Evolutionary conservation across 2,888 invertebrate species (phyloP).

Genomic region (Clitarchus hookeri): DNA sequence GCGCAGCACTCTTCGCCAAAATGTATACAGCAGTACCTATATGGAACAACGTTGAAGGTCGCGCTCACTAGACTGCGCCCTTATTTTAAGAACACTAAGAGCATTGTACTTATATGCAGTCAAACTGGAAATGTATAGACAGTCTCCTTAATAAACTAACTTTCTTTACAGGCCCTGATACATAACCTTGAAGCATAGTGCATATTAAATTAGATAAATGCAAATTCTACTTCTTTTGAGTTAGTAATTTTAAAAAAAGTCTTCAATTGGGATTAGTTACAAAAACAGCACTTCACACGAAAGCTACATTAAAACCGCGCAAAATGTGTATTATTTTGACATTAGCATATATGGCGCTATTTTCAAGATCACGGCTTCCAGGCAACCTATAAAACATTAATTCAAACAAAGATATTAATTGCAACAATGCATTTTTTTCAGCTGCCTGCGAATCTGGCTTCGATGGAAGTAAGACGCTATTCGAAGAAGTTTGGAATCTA

Average conservation of each 20-base stretch:
- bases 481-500: not conserved
- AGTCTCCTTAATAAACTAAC: not conserved
- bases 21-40: too few species aligned
- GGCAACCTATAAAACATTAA: not conserved
- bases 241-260: not conserved
- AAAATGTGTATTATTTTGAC: not conserved
- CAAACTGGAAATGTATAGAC: not conserved
- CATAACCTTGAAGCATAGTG: not conserved
- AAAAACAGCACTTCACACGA: not conserved
- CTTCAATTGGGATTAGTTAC: not conserved
- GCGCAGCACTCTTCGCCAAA: too few species aligned
- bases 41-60: too few species aligned
- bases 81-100: too few species aligned
- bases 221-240: not conserved
- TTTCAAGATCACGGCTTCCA: not conserved
- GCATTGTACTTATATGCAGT: too few species aligned
- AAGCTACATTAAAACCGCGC: not conserved
- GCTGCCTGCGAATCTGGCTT: conserved; percentile 17
- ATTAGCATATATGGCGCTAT: not conserved
- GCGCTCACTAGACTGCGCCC: too few species aligned
- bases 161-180: not conserved
- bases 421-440: not conserved
- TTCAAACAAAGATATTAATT: not conserved
- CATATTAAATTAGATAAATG: not conserved
- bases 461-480: not conserved